Conservation (phyloP, 2,888 invertebrate species). For the Lucinisca nassula region DNA sequence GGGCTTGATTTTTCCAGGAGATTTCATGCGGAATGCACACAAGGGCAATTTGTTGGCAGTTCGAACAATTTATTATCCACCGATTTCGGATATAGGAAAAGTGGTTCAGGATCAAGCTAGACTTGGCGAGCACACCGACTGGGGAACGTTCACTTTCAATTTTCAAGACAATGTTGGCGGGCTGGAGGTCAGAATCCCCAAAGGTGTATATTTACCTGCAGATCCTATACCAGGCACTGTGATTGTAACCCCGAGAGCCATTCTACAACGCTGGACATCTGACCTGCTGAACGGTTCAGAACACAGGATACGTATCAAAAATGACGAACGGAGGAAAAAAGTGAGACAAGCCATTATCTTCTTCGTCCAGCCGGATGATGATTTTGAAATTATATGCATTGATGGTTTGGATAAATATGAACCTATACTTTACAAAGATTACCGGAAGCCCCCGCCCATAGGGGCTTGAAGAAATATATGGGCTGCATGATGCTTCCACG, state of each 20-base stretch:
- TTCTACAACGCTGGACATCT: neutral
- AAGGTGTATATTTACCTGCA: neutral
- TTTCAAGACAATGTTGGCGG: slow-evolving; percentile 1
- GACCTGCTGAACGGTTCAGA: neutral
- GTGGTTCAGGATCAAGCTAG: neutral
- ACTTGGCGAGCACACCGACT: neutral
- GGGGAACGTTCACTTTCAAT: neutral
- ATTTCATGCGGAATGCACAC: neutral
- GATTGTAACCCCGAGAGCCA: neutral
- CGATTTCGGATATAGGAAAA: neutral
- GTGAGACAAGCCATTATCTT: neutral
- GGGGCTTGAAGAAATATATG: no score
- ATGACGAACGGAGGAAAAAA: neutral
- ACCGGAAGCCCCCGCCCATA: no score
- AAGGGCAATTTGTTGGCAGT: neutral
- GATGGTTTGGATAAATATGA: neutral
- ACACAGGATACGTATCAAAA: neutral
- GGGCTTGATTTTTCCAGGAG: neutral
- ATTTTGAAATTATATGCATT: neutral
- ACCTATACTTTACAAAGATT: neutral
- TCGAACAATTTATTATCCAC: neutral
- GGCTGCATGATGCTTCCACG: no score
- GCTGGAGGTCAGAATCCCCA: neutral
- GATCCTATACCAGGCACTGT: neutral
- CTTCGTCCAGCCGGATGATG: neutral